phyloP scores from a whole-genome alignment of 2,797 vertebrate genomes.

The Otolemur crassicaudatus region DNA sequence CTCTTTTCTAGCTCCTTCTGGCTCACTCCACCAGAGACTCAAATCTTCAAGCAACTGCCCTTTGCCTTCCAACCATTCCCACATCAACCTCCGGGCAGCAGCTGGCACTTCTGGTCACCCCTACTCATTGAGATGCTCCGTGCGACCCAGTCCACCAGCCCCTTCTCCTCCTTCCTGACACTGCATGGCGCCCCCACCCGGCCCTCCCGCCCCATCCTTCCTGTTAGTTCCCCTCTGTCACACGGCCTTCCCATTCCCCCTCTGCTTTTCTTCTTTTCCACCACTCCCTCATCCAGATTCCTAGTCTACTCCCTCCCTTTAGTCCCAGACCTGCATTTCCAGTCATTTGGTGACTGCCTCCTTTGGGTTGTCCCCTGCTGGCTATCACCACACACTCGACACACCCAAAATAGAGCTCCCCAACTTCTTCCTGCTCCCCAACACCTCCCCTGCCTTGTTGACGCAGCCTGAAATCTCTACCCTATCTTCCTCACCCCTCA shows the following conservation, averaged over 20 bases:
- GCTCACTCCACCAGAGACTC: background rate
- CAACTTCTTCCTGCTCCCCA: background rate
- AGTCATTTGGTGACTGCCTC: background rate
- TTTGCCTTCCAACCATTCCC: background rate
- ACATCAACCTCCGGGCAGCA: background rate
- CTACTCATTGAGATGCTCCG: no score
- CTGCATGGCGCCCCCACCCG: background rate
- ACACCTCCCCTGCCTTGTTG: background rate
- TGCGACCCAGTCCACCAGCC: fast-evolving
- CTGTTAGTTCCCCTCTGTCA: background rate
- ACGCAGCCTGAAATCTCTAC: background rate
- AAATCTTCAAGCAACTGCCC: background rate
- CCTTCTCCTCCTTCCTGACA: background rate
- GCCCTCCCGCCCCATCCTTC: no score
- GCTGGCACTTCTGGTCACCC: background rate
- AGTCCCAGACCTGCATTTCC: background rate
- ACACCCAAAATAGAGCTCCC: background rate
- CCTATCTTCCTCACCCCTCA: background rate
- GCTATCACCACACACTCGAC: background rate
- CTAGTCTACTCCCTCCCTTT: background rate
- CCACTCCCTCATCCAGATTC: background rate
- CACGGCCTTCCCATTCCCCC: background rate
- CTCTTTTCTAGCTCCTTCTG: background rate
- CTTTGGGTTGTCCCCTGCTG: background rate
- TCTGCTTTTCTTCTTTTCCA: background rate